These are phyloP conservation scores for Pampusana beccarii DNA, from an alignment of 2,113 vertebrate genomes.

Conservation along the genomic window DNA sequence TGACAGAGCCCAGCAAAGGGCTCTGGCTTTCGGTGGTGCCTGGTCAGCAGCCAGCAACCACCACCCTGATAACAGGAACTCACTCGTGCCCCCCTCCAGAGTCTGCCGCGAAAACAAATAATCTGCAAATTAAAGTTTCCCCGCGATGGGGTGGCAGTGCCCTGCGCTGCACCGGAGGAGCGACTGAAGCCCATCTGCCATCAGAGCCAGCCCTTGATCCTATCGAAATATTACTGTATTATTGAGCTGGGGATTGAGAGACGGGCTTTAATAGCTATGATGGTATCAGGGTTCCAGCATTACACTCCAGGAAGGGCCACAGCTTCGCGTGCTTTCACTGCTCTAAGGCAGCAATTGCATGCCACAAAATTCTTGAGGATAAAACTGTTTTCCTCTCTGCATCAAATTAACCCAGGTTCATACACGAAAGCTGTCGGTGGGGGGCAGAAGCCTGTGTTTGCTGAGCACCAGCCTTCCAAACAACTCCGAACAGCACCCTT, in stretches of 20 bases:
- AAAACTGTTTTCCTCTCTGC: not conserved
- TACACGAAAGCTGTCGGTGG: not conserved
- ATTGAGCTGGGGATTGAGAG: slow-evolving; percentile 27
- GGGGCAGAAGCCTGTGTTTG: not conserved
- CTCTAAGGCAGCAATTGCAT: not conserved
- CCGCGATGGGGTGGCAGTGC: not conserved
- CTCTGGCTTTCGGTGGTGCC: not conserved
- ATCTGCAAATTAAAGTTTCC: not conserved
- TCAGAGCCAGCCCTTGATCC: slow-evolving; percentile 31
- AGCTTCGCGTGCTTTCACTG: not conserved
- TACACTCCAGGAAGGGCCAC: not conserved
- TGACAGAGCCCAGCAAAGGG: not conserved
- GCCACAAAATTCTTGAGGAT: not conserved
- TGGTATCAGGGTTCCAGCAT: not conserved
- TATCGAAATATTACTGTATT: slow-evolving; percentile 27
- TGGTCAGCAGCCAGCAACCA: slow-evolving; percentile 21
- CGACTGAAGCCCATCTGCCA: not conserved
- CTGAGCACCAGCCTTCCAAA: not conserved
- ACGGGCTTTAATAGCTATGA: not conserved
- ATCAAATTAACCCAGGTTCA: not conserved
- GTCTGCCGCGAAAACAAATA: not conserved
- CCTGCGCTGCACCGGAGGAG: not conserved
- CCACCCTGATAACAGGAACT: not conserved
- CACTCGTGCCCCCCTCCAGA: not conserved
- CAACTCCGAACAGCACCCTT: not conserved